Evolutionary conservation across 1,140 invertebrate genomes (phyloP).

Genomic region (Drosophila burlai): DNA sequence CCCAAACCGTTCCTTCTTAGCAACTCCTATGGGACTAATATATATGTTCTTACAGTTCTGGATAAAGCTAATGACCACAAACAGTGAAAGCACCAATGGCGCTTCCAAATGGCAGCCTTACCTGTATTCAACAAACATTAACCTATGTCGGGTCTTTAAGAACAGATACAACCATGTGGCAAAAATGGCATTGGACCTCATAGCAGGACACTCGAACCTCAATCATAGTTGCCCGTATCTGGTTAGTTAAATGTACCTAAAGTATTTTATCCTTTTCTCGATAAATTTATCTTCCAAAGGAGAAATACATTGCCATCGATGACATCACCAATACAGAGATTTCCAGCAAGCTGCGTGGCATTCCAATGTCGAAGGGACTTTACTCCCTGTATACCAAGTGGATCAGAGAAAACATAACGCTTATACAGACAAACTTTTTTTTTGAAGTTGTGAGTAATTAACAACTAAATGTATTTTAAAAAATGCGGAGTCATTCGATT

Average conservation of each 20-base stretch:
- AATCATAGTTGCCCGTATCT: constrained; percentile 54
- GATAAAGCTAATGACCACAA: constrained; percentile 19
- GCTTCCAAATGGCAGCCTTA: constrained; percentile 36
- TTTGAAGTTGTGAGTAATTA: constrained; percentile 5
- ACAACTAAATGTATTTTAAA: no score
- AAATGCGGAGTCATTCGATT: no score
- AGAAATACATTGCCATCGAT: constrained; percentile 36
- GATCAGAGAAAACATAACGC: constrained; percentile 17
- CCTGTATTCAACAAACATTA: constrained; percentile 31
- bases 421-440: constrained; percentile 1
- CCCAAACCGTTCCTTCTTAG: background rate
- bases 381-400: constrained; percentile 26
- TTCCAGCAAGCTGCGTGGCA: constrained; percentile 10
- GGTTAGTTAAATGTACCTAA: constrained; percentile 11
- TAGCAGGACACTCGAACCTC: constrained; percentile 30
- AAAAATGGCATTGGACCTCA: constrained; percentile 24
- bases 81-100: background rate
- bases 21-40: background rate
- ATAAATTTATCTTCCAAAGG: constrained; percentile 3
- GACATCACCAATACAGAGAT: constrained; percentile 34
- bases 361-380: constrained; percentile 31
- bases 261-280: no score
- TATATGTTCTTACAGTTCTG: background rate
- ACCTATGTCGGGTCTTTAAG: constrained; percentile 35
- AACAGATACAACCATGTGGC: constrained; percentile 33